Conservation (phyloP, 2,797 vertebrate species). For the Pagetopsis macropterus region DNA sequence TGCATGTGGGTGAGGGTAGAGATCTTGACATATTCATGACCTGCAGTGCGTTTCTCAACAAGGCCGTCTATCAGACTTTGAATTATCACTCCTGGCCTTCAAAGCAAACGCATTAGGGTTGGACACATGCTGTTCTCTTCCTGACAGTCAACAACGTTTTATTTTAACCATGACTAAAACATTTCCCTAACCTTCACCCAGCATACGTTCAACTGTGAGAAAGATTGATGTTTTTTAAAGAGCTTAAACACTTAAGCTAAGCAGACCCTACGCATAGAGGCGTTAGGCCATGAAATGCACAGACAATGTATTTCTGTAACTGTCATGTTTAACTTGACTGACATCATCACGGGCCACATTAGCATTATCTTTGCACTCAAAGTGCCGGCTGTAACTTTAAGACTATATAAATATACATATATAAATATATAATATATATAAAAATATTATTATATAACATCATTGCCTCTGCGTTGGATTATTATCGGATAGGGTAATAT, state of each 20-base stretch:
- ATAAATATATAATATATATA: too few species aligned
- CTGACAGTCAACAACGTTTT: not conserved
- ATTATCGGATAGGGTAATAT: too few species aligned
- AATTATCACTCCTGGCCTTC: not conserved
- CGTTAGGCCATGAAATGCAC: not conserved
- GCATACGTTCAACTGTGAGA: too few species aligned
- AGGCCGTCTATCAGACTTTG: not conserved
- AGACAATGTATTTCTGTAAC: not conserved
- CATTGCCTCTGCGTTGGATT: too few species aligned
- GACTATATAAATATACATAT: too few species aligned
- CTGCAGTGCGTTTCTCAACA: not conserved
- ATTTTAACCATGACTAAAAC: not conserved
- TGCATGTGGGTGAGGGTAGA: not conserved
- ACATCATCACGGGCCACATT: too few species aligned
- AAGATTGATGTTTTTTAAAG: not conserved
- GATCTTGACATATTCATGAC: not conserved
- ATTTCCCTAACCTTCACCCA: not conserved
- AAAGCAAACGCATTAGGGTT: not conserved
- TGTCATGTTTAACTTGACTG: not conserved
- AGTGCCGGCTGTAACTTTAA: too few species aligned
- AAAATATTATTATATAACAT: too few species aligned
- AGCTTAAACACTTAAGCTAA: not conserved
- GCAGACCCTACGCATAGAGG: not conserved
- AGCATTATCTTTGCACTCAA: too few species aligned
- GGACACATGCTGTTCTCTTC: not conserved